phyloP scores from a whole-genome alignment of 1,140 invertebrate species.

The Nylanderia fulva region DNA sequence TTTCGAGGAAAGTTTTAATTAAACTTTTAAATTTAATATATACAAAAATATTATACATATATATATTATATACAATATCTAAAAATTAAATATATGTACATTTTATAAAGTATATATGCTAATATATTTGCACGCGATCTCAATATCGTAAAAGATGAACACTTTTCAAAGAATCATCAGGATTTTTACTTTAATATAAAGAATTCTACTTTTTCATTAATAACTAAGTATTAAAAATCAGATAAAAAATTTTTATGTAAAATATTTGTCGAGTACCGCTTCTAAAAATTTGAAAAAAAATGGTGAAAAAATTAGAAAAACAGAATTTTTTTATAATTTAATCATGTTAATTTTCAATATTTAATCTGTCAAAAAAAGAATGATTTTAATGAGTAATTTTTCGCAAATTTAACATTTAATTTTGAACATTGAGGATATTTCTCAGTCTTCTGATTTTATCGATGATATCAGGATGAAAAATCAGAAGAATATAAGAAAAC shows the following conservation, averaged over 20 bases:
- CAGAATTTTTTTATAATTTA: neutral
- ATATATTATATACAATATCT: neutral
- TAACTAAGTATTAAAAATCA: neutral
- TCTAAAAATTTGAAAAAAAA: neutral
- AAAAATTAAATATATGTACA: too few species aligned
- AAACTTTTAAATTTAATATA: neutral
- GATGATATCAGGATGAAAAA: conserved; percentile 40
- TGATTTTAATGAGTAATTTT: neutral
- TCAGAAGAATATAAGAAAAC: conserved; percentile 24
- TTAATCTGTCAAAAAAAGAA: neutral
- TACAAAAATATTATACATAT: neutral
- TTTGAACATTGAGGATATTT: conserved; percentile 7
- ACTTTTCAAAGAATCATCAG: neutral
- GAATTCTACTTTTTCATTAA: neutral
- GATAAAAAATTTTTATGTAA: neutral
- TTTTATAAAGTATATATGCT: neutral
- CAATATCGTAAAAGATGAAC: neutral
- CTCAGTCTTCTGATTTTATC: conserved; percentile 30
- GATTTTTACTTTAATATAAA: neutral
- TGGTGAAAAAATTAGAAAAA: conserved; percentile 1
- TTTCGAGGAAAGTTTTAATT: neutral
- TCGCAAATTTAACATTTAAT: conserved; percentile 1
- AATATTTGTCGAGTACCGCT: neutral
- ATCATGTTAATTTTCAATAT: neutral
- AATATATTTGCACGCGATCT: neutral